Conservation (phyloP, 2,888 invertebrate genomes). For the Toxonevra muliebris region DNA sequence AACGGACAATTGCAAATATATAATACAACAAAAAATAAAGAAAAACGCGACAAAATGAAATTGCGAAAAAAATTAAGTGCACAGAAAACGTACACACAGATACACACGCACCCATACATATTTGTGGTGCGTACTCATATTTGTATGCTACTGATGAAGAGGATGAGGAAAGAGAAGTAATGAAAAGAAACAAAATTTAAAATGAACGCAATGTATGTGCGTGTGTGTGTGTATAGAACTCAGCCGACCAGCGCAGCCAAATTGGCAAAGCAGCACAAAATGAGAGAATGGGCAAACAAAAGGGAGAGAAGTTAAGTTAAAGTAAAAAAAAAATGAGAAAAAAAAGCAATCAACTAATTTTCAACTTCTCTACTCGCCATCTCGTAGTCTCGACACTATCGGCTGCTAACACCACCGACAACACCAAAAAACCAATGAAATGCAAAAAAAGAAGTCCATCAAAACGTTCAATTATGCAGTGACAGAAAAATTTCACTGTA, state of each 20-base stretch:
- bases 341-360: slow-evolving; percentile 39
- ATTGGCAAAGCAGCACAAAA: slow-evolving; percentile 17
- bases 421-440: too few relatives aligned
- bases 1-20: too few relatives aligned
- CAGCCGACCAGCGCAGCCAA: not conserved
- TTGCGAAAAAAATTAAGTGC: slow-evolving; percentile 1
- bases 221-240: not conserved
- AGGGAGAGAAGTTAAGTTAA: slow-evolving; percentile 21
- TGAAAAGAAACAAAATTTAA: slow-evolving; percentile 6
- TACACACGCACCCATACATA: not conserved
- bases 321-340: slow-evolving; percentile 28
- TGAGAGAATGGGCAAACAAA: not conserved
- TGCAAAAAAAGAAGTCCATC: too few relatives aligned
- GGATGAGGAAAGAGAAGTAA: slow-evolving; percentile 8
- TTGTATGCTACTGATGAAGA: not conserved
- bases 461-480: too few relatives aligned
- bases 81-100: slow-evolving; percentile 9
- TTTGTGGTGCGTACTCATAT: not conserved
- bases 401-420: too few relatives aligned
- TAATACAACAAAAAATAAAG: too few relatives aligned
- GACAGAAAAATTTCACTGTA: too few relatives aligned
- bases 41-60: not conserved
- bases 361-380: slow-evolving; percentile 34
- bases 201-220: not conserved
- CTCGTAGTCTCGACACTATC: slow-evolving; percentile 5